Evolutionary conservation across 2,888 invertebrate species (phyloP), one percentile per base, ranked within the genome.

Genomic region (Lasius platythorax): DNA sequence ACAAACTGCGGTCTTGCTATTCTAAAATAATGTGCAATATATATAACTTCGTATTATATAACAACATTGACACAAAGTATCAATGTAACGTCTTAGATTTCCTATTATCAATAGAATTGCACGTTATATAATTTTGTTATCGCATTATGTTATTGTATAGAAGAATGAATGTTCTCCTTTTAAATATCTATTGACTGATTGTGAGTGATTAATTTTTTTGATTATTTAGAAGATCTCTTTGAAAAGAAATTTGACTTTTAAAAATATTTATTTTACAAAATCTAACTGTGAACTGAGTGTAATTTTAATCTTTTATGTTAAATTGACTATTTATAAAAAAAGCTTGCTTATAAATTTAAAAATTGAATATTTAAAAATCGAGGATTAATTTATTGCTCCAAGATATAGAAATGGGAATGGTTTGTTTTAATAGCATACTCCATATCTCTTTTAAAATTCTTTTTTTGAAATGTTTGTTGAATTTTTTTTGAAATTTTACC

Each of bases 31-130:
- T 2, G 3, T 11, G 12, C 6, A 33, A 33, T 37, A 33, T 50
- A 33, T 56, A 15, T n/a, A 63, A 74, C n/a, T 33, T 67, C 1
- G 12, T 18, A n/a, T 66, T 76, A 28, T 37, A 46, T n/a, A 75
- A 75, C 33, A 30, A 9, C 5, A 3, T 33, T 75, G 64, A 64
- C 46, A 50, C 50, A 15, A 46, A 12, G 30, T 58, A n/a, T 72
- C 23, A 33, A 30, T 43, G 4, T 33, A 33, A 63, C 12, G 3
- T 66, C 1, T 53, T 11, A 11, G 11, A 43, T 33, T 66, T 50
- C 15, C 0, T 53, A 30, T 40, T 61, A n/a, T 11, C 28, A 37
- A 3, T 23, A 28, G 18, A 64, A 15, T 76, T 66, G 2, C 6
- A 28, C 18, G 30, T 75, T 75, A 63, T 33, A 40, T 63, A 64